Evolutionary conservation across 1,140 invertebrate species (phyloP), one percentile per base, ranked within the genome.

Genomic region (Campoletis sonorensis): DNA sequence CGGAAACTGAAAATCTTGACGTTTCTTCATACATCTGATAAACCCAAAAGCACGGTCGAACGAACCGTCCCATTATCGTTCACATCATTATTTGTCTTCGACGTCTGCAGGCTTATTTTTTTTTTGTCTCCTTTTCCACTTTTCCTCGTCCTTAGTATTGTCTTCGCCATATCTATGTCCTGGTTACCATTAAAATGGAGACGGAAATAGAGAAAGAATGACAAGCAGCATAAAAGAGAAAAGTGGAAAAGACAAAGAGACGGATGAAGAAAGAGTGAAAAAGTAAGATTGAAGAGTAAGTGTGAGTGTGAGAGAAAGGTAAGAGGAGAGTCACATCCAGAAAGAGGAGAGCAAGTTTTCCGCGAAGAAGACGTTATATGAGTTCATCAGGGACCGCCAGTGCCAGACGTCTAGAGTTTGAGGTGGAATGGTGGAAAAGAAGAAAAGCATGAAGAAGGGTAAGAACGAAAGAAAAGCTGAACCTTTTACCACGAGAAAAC

Each of bases 351-450:
- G 26, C 70, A 37, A 72, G 45, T 79, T 82, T 71, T 80, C 54
- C 70, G 40, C n/a, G 79, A 45, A 40, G n/a, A n/a, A n/a, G n/a
- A 77, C 78, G 67, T 70, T 70, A 71, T 87, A 84, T 83, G 85
- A 87, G 87, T 88, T 89, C 88, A 89, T 89, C 86, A 87, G 86
- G 82, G 83, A 87, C 84, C 86, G 86, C 84, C 88, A 86, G 84
- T 85, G 83, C 85, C 87, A 88, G 87, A 88, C 86, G 84, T 88
- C 87, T 88, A 82, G 85, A 88, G 86, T 82, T 86, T 16, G 13
- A 70, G 67, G 67, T 70, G 83, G 61, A 30, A 72, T n/a, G 64
- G 83, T 84, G 83, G 61, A 30, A 72, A 68, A 81, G 67, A 81
- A 81, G 67, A 81, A 75, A 71, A 79, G 26, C 37, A 49, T 21